Conservation (phyloP, 2,113 vertebrate genomes). For the Petroica traversi region DNA sequence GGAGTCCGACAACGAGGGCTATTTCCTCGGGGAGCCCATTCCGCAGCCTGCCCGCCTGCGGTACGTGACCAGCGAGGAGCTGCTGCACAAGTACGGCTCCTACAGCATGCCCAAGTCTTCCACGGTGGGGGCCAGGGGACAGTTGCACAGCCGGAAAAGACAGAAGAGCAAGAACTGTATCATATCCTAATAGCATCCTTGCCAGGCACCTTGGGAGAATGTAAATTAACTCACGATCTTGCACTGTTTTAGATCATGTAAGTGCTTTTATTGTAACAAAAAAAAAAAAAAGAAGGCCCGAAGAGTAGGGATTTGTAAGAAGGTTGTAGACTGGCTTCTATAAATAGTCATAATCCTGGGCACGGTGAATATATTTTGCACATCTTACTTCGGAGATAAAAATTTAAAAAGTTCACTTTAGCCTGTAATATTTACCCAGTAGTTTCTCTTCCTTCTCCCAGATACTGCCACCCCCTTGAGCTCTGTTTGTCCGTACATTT, state of each 20-base stretch:
- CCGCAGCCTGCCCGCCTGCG: constrained; percentile 90
- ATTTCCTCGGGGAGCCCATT: constrained; percentile 95
- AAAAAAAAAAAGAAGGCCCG: not conserved
- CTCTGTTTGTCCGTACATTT: not conserved
- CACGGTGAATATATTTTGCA: constrained; percentile 79
- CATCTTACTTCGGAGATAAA: constrained; percentile 71
- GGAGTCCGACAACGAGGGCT: constrained; percentile 96
- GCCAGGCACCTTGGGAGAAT: constrained; percentile 71
- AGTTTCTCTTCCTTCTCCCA: constrained; percentile 59
- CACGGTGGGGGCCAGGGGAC: constrained; percentile 83
- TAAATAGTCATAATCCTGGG: constrained; percentile 71
- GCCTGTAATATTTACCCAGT: constrained; percentile 55
- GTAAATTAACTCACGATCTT: constrained; percentile 82
- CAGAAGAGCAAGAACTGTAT: constrained; percentile 99
- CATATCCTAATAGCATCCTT: constrained; percentile 83
- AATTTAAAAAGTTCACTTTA: constrained; percentile 49
- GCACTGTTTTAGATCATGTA: constrained; percentile 74
- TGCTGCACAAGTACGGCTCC: constrained; percentile 90
- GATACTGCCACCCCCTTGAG: constrained; percentile 1
- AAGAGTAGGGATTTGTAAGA: constrained; percentile 19
- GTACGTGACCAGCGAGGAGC: constrained; percentile 92
- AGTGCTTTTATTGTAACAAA: constrained; percentile 70
- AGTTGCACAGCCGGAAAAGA: constrained; percentile 90
- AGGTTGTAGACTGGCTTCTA: constrained; percentile 52
- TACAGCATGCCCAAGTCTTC: constrained; percentile 83